These are phyloP conservation scores for Entomobrya multifasciata DNA, from an alignment of 2,888 invertebrate genomes.

Conservation along the genomic window DNA sequence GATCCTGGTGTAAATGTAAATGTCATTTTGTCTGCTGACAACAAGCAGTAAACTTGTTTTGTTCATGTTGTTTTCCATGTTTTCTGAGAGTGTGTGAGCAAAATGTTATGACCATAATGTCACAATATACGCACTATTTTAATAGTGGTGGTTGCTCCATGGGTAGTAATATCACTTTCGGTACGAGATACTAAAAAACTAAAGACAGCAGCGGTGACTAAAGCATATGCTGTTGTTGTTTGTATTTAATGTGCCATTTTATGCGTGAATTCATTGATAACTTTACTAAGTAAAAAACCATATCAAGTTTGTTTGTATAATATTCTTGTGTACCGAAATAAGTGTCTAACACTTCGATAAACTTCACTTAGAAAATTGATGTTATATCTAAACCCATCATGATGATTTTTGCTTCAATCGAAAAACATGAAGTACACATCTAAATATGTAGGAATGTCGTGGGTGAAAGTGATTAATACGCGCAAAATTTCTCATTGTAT, in stretches of 20 bases:
- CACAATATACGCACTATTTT: background rate
- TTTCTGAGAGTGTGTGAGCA: slow-evolving; percentile 48
- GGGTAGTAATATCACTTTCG: background rate
- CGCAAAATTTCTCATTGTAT: no score
- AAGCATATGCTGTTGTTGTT: no score
- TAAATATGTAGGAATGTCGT: no score
- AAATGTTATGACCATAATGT: slow-evolving; percentile 36
- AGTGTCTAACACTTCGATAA: no score
- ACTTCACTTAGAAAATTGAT: no score
- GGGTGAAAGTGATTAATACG: no score
- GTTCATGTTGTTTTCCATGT: slow-evolving; percentile 46
- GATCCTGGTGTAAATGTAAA: slow-evolving; percentile 63
- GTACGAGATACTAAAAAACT: no score
- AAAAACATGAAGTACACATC: no score
- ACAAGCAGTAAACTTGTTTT: slow-evolving; percentile 62
- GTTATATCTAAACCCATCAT: no score
- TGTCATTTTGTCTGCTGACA: slow-evolving; percentile 71
- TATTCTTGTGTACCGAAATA: no score
- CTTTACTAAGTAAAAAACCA: background rate
- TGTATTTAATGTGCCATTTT: background rate
- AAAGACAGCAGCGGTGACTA: no score
- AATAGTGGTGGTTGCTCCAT: background rate
- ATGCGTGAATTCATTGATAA: background rate
- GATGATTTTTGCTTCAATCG: no score
- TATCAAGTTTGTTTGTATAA: background rate